phyloP scores from a whole-genome alignment of 1,140 invertebrate species.

The Lethrus apterus region DNA sequence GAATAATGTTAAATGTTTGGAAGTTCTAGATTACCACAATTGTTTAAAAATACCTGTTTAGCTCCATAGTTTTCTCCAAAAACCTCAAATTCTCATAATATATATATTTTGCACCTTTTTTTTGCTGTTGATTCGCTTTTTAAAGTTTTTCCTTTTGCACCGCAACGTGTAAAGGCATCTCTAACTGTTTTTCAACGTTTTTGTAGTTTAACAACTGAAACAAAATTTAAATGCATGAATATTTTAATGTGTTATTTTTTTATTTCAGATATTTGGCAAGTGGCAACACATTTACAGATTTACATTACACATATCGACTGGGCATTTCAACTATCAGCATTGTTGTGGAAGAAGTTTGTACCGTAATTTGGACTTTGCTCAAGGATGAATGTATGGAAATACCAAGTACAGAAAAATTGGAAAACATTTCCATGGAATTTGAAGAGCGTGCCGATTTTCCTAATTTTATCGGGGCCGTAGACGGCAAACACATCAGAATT shows the following conservation, averaged over 20 bases:
- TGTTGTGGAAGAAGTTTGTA: constrained; percentile 23
- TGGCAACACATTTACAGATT: constrained; percentile 22
- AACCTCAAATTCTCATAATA: too few relatives aligned
- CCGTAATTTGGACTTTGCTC: constrained; percentile 20
- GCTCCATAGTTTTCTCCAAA: too few relatives aligned
- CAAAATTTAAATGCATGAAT: too few relatives aligned
- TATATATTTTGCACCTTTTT: too few relatives aligned
- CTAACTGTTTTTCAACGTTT: too few relatives aligned
- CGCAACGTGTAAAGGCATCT: too few relatives aligned
- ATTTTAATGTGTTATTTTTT: constrained; percentile 15
- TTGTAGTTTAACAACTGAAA: too few relatives aligned
- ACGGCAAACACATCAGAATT: constrained; percentile 41
- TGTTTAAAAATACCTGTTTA: too few relatives aligned
- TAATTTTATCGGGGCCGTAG: constrained; percentile 35
- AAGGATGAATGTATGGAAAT: constrained; percentile 17
- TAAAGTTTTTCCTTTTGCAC: too few relatives aligned
- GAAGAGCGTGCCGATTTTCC: constrained; percentile 29
- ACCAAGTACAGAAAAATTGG: constrained; percentile 19
- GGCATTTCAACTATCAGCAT: constrained; percentile 23
- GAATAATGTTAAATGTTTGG: too few relatives aligned
- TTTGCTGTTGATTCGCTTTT: too few relatives aligned
- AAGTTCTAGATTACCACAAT: too few relatives aligned
- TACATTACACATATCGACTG: constrained; percentile 23
- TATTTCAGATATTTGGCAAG: constrained; percentile 26
- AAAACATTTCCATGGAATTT: constrained; percentile 13